Evolutionary conservation across 2,113 vertebrate species (phyloP), one percentile per base, ranked within the genome.

Genomic region (Triplophysa siluroides): DNA sequence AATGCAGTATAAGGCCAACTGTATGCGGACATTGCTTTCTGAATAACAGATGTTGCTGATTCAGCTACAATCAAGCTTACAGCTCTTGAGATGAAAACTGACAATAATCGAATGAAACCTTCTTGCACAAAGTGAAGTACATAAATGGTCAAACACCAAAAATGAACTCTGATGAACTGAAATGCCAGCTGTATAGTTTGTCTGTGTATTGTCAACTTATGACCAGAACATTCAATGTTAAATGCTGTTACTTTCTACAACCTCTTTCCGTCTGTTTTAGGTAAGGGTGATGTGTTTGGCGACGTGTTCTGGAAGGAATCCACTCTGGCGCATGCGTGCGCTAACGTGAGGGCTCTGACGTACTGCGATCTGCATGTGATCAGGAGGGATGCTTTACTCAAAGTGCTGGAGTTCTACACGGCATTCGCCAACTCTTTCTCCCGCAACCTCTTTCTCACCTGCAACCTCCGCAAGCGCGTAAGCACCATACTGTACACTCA

Each of bases 221-320:
- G 13, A 12, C 45, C 45, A 13, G 8, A 13, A 47, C 45, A 3
- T 12, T 47, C 8, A 10, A 47, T 47, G 50, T 52, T 52, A 21
- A n/a, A 54, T 56, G 26, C 38, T 0, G 6, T 56, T 54, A 56
- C 24, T 54, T 38, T 14, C 52, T 41, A 16, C 9, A 43, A 26
- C 21, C 3, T n/a, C 41, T 68, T 38, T 16, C 18, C 23, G 38
- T 75, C 8, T 80, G 50, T 6, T 45, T 10, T 87, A 99, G 98
- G 98, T 83, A 99, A 99, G 92, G 97, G 97, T 0, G 97, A 99
- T 0, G 97, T 99, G 50, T 99, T 99, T 85, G 98, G 98, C 43
- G 98, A 99, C 52, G 96, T 97, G 73, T 99, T 99, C 92, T 99
- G 98, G 98, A 99, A 97, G 84, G 98, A 99, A 88, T 94, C 92